Evolutionary conservation across 2,888 invertebrate genomes (phyloP), one percentile per base, ranked within the genome.

Genomic region (Chalcis sispes): DNA sequence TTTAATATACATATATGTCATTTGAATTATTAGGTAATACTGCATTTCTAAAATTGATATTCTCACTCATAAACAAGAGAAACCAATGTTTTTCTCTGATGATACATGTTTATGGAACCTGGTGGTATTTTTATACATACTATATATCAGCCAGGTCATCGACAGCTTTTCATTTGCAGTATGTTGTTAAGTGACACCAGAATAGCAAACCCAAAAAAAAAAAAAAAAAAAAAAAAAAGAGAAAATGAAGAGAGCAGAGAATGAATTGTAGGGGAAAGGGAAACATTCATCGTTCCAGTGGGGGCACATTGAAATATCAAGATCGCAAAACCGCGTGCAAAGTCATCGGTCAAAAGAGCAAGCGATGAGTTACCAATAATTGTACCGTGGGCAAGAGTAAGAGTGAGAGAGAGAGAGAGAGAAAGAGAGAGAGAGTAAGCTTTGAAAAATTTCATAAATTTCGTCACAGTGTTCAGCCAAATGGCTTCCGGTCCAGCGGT

Each of bases 401-500:
- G 32, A 8, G 32, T 8, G 32, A 3, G 32, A 25, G 50, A 4
- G 72, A 42, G 32, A 32, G 50, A n/a, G n/a, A n/a, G 15, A 8
- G 42, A 8, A 8, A 32, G 32, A 8, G 32, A 3, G 32, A 3
- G 32, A 25, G 50, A 4, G 72, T 46, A 25, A 32, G 50, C 62
- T 70, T 46, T 50, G 67, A 74, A 83, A 85, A 85, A 80, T 86
- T 87, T 85, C 84, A 84, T 86, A 84, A 85, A 86, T 86, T 86
- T 86, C 81, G 81, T 84, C 82, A 82, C 83, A 81, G 80, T 70
- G 82, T 82, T 67, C 81, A 81, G 80, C 66, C 82, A 84, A 87
- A 88, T 85, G 85, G 84, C 85, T 88, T 87, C 88, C 87, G 88
- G 87, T 85, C 83, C 83, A 84, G 82, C 84, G 82, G 82, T 80